Base-by-base conservation (phyloP, 2,113 vertebrate genomes). In the Elgaria multicarinata region DNA sequence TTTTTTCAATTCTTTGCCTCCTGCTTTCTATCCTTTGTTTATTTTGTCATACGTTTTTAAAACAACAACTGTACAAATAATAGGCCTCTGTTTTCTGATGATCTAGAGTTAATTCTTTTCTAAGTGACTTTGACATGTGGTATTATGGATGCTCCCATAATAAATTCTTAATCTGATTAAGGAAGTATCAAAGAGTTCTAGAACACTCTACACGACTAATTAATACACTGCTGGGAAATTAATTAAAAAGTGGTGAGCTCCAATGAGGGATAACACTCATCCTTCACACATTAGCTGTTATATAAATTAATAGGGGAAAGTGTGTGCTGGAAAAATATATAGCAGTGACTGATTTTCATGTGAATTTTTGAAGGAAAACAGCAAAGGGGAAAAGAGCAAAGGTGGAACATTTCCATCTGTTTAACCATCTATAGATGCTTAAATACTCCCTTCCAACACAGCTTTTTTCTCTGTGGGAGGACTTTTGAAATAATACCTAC, bases 141-240 rank as follows among this genome's bases (percentile, higher is more conserved):
- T 93, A 91, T 94, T 96, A 67, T 53, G 84, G 72, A 85, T 67
- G 50, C 64, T 94, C 92, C 85, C 92, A 90, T 91, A 93, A 94
- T 95, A 90, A 95, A 90, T 94, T 94, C 94, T 94, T 96, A 93
- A 93, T 95, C 91, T 96, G 92, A 93, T 96, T 95, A 96, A 89
- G 75, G 83, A 92, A 94, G 75, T 94, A 89, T 93, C 86, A 94
- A 94, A 95, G 93, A 96, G 80, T 97, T 96, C 91, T 95, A 95
- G 89, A 92, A 58, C 92, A 92, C 88, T 93, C 89, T 87, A 86
- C 22, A 80, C 90, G 92, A 92, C 95, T 96, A 96, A 97, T 97
- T 96, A 97, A 96, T 93, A 91, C 6, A 95, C 96, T 94, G 93
- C 94, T 97, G 95, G 87, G 96, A 96, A 97, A 97, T 94, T 97